Conservation (phyloP, 2,113 vertebrate genomes). For the Dicentrarchus labrax region DNA sequence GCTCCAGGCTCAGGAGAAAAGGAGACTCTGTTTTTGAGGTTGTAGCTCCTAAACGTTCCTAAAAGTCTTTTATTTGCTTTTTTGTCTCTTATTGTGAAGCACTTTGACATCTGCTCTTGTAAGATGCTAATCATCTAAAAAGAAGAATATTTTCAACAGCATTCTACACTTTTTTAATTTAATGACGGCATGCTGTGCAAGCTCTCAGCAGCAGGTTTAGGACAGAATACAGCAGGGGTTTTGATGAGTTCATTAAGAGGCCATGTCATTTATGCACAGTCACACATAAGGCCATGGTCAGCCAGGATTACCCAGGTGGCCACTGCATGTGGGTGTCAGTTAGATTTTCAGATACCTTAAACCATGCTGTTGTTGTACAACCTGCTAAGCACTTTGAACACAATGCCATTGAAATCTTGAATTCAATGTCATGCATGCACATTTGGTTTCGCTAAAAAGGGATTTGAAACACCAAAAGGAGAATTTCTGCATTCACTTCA, state of each 20-base stretch:
- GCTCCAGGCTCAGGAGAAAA: not conserved
- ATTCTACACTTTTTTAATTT: slow-evolving; percentile 9
- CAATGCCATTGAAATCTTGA: slow-evolving; percentile 16
- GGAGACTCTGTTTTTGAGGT: not conserved
- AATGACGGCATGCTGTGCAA: slow-evolving; percentile 28
- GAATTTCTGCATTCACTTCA: slow-evolving; percentile 28
- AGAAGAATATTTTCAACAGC: slow-evolving; percentile 9
- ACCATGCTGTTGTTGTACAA: slow-evolving; percentile 44
- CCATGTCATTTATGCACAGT: slow-evolving; percentile 78
- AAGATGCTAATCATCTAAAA: not conserved
- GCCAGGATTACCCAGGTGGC: slow-evolving; percentile 79
- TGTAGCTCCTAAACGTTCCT: not conserved
- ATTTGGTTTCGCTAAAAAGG: slow-evolving; percentile 21
- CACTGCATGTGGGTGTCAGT: slow-evolving; percentile 73
- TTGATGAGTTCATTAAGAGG: slow-evolving; percentile 81
- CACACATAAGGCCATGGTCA: slow-evolving; percentile 79
- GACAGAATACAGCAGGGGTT: slow-evolving; percentile 63
- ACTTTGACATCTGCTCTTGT: not conserved
- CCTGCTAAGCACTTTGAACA: slow-evolving; percentile 42
- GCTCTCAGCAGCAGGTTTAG: slow-evolving; percentile 56
- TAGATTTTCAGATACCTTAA: slow-evolving; percentile 71
- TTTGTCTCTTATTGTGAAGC: not conserved
- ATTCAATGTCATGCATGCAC: slow-evolving; percentile 27
- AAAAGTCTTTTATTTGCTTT: not conserved
- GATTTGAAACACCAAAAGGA: slow-evolving; percentile 19